Percentiles rank a stretch among this genome's conserved stretches.
These are phyloP conservation scores for Hymenopus coronatus DNA, from an alignment of 2,888 invertebrate genomes.

Conservation along the genomic window DNA sequence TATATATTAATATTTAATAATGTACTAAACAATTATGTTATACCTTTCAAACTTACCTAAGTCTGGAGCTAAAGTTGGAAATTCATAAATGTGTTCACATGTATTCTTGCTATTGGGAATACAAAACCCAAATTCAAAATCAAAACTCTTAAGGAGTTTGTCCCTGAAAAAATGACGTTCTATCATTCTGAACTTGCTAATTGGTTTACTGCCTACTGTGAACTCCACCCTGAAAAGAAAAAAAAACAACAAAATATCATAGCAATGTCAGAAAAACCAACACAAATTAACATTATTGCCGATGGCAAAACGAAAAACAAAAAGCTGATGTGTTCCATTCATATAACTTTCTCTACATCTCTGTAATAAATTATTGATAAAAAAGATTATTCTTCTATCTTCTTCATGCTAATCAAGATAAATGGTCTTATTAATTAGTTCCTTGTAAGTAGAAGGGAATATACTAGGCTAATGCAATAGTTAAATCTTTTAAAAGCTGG, in stretches of 20 bases:
- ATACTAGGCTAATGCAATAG: too few relatives aligned
- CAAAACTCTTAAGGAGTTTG: conserved; percentile 91
- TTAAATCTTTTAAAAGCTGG: too few relatives aligned
- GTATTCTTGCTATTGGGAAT: conserved; percentile 97
- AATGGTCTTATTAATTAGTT: too few relatives aligned
- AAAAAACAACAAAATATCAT: neutral
- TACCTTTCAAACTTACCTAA: conserved; percentile 64
- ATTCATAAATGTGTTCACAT: conserved; percentile 99
- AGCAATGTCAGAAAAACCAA: too few relatives aligned
- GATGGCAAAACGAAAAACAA: too few relatives aligned
- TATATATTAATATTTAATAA: neutral
- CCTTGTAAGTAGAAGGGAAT: too few relatives aligned
- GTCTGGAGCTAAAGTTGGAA: conserved; percentile 83
- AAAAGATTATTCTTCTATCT: too few relatives aligned
- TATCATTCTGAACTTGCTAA: conserved; percentile 97
- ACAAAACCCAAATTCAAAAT: conserved; percentile 99
- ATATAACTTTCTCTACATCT: too few relatives aligned
- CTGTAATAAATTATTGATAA: too few relatives aligned
- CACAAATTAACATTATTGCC: too few relatives aligned
- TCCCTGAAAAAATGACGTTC: conserved; percentile 96
- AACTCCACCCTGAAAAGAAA: conserved; percentile 85
- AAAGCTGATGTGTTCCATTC: too few relatives aligned
- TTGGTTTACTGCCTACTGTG: conserved; percentile 87
- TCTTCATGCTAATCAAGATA: too few relatives aligned
- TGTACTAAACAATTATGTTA: neutral